Evolutionary conservation across 2,113 vertebrate genomes (phyloP), one percentile per base, ranked within the genome.

Genomic region (Egretta garzetta): DNA sequence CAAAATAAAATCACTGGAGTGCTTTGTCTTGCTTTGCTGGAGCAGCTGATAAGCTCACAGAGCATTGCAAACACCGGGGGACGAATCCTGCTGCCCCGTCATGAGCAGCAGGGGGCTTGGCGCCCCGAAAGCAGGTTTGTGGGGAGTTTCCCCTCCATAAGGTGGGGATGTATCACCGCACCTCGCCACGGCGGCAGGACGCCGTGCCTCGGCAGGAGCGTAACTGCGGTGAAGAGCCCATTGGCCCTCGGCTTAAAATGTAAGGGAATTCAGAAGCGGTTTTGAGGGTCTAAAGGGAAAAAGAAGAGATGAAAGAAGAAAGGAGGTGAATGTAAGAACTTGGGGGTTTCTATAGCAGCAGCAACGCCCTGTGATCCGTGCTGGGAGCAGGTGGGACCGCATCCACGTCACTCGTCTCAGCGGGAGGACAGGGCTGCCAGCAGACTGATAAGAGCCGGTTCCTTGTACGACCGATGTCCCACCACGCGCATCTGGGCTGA

Each of bases 321-420:
- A 87, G 91, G 84, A 95, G 80, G 74, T 55, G 88, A 32, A 24
- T 12, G 95, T 82, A 90, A 94, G 95, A 86, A 94, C 74, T 73
- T 26, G 90, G 77, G 92, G 95, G 95, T 96, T 96, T 94, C 97
- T 95, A 96, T 96, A 94, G 97, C 89, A 97, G 95, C 96, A 85
- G 93, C 94, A 94, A 92, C 32, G 11, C 77, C 84, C 83, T 0
- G 23, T 13, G 87, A 80, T 85, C 95, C 13, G 8, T 39, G 75
- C 50, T 18, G 63, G 84, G 88, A 92, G 92, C 95, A 92, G 96
- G 96, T 96, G 93, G 90, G 80, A 88, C 79, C 14, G 1, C 64
- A 41, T 24, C 64, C 86, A 68, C 52, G 39, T 95, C 86, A 43
- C 95, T 95, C 92, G 73, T 85, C 96, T 26, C 95, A 96, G 96